Evolutionary conservation across 2,888 invertebrate genomes (phyloP), one percentile per base, ranked within the genome.

Genomic region (Micropterix aruncella): DNA sequence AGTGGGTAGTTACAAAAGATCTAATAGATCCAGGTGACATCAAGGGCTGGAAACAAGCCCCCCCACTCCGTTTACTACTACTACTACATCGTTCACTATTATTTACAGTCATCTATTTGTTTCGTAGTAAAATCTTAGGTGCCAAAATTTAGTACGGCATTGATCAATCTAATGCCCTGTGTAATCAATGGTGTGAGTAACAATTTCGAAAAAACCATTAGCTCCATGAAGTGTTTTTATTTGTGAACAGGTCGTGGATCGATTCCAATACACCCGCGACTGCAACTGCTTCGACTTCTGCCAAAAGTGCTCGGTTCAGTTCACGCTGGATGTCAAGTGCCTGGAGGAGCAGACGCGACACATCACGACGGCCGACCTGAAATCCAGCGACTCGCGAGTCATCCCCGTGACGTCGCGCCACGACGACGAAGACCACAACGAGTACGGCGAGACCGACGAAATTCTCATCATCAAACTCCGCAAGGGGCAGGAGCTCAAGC

Each of bases 281-380:
- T 99, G 99, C 59, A 84, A 86, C 52, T 99, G 99, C 59, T 80
- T 87, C 17, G 97, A 99, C 65, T 99, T 99, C 60, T 99, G 99
- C 63, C 82, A 85, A 2, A 91, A 95, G 52, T 99, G 99, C 63
- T 92, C 96, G 51, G 96, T 99, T 0, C 96, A 97, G 63, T 97
- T 99, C 57, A 93, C 90, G 1, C 67, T 99, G 44, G 93, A 97
- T 60, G 97, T 97, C 0, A 92, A 92, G 61, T 97, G 96, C 60
- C 74, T 79, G 0, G 95, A 94, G 56, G 95, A 96, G 47, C 84
- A 90, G 62, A 99, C 96, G 0, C 75, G 92, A 43, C 89, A 92
- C 59, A 95, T 99, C 0, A 97, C 97, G 5, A 95, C 96, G 2
- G 95, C 93, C 3, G 96, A 99, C 67, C 74, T 99, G 19, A 90